A percentile compares a stretch with the other conserved stretches of the same genome.
These are phyloP conservation scores for Ochotona curzoniae DNA, from an alignment of 2,113 vertebrate genomes.

Conservation along the genomic window DNA sequence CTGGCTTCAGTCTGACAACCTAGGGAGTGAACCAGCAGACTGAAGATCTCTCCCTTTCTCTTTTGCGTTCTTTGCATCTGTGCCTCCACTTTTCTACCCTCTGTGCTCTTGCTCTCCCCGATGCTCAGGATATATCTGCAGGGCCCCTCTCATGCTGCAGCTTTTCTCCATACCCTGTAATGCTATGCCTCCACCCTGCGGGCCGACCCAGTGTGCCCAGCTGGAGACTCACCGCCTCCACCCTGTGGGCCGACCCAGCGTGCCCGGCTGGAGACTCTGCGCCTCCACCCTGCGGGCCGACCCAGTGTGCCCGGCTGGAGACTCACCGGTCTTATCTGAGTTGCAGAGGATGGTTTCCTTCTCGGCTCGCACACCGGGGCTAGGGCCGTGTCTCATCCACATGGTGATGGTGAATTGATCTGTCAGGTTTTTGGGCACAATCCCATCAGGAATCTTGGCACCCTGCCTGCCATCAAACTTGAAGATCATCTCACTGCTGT, in stretches of 20 bases:
- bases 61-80: neutral
- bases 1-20: no score
- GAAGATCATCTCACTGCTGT: conserved; percentile 94
- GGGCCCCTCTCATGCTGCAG: fast-evolving
- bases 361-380: conserved; percentile 94
- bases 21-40: no score
- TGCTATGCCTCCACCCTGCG: fast-evolving
- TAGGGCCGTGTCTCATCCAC: conserved; percentile 99
- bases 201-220: fast-evolving
- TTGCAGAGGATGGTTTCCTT: conserved; percentile 99
- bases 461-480: conserved; percentile 96
- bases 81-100: neutral
- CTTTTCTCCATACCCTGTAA: neutral
- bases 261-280: conserved; percentile 81
- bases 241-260: fast-evolving
- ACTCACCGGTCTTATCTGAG: conserved; percentile 97
- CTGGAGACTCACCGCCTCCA: conserved; percentile 85
- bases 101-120: neutral
- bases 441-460: conserved; percentile 95
- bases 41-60: no score
- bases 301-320: fast-evolving
- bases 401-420: conserved; percentile 97
- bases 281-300: neutral
- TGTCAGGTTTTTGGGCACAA: conserved; percentile 96
- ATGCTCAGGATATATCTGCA: neutral